A percentile compares a stretch with the other conserved stretches of the same genome.
These are phyloP conservation scores for Chanos chanos DNA, from an alignment of 2,797 vertebrate genomes.

Conservation along the genomic window DNA sequence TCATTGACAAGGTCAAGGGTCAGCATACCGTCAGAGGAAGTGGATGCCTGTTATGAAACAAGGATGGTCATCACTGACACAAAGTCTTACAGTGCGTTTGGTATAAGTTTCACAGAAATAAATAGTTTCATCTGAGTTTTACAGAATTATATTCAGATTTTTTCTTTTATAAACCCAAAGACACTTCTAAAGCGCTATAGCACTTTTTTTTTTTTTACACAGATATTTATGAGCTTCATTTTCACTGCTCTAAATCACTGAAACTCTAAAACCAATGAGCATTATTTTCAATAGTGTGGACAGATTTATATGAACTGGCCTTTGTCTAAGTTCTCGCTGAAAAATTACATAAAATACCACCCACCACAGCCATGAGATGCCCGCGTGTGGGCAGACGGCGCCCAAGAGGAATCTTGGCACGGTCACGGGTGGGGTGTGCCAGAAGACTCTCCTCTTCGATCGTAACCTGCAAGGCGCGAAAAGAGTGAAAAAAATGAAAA, in stretches of 20 bases:
- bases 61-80: not conserved
- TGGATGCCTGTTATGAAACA: constrained; percentile 75
- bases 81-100: not conserved
- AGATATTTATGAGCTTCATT: not conserved
- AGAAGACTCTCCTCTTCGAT: constrained; percentile 85
- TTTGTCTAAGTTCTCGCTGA: constrained; percentile 8
- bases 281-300: constrained; percentile 3
- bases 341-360: constrained; percentile 48
- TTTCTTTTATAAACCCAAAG: too few relatives aligned
- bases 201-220: constrained; percentile 7
- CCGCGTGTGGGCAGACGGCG: constrained; percentile 89
- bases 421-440: constrained; percentile 86
- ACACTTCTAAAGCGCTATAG: too few relatives aligned
- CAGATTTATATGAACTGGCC: constrained; percentile 4
- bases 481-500: not conserved
- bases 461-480: constrained; percentile 80
- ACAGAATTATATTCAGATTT: too few relatives aligned
- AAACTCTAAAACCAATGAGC: not conserved
- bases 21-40: constrained; percentile 87
- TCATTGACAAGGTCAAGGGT: constrained; percentile 91
- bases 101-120: not conserved
- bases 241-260: not conserved
- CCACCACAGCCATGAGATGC: constrained; percentile 90
- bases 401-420: constrained; percentile 86
- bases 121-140: too few relatives aligned